Base-by-base conservation (phyloP, 2,797 vertebrate genomes). In the Chloroceryle inda region DNA sequence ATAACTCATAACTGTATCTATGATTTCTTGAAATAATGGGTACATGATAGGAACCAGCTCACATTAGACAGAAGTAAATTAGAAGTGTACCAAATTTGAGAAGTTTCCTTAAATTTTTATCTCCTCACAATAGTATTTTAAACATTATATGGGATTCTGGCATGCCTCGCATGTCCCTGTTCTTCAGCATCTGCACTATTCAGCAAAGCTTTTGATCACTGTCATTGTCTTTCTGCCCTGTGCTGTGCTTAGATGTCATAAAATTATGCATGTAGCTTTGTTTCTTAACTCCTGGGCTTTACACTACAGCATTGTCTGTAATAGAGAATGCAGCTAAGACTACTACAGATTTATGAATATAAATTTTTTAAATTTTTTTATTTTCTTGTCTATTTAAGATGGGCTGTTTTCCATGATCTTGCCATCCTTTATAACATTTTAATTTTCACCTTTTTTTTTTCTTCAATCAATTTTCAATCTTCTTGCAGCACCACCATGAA, bases 21-120 rank as follows among this genome's bases (percentile, higher is more conserved):
- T 61, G 37, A 40, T 72, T 81, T 78, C 64, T n/a, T 47, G 66
- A 67, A 66, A 27, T 4, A 69, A 12, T 9, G 47, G 45, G 4
- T 15, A 2, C 15, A 11, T 55, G 11, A 27, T 29, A 63, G 29
- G 58, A 74, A 20, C 11, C n/a, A 15, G 0, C 1, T 75, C 47
- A 23, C 1, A 7, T 45, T 37, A 74, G 13, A 22, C 6, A 63
- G 17, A 58, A 77, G 12, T 44, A 77, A 42, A 53, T 82, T 56
- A 68, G 21, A 79, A 52, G 29, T 17, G 11, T 45, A 47, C 29
- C 2, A 4, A 79, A 79, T 68, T 21, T 91, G 26, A 64, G 58
- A 84, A 78, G 6, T 14, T 71, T 75, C 13, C 37, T 75, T 74
- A 27, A 52, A 42, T 63, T 47, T 67, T 0, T 45, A 6, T 53